Percentiles rank a stretch among this genome's conserved stretches.
Evolutionary conservation across 2,113 vertebrate genomes (phyloP).

Genomic region (Corythoichthys intestinalis): DNA sequence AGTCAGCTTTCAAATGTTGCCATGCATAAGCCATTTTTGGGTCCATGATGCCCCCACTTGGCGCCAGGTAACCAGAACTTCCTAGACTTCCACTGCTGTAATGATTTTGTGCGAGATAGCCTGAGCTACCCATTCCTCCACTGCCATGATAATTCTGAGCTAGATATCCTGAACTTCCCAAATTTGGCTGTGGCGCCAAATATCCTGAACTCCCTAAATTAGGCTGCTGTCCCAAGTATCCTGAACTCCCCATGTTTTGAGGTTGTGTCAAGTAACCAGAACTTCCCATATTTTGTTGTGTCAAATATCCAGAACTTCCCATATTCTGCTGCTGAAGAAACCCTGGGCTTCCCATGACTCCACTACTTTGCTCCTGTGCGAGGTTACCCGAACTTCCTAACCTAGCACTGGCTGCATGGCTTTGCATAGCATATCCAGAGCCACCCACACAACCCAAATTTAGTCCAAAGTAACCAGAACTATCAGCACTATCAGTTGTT

Average conservation of each 20-base stretch:
- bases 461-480: conserved; percentile 67
- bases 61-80: conserved; percentile 60
- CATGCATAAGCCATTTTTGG: conserved; percentile 81
- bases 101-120: conserved; percentile 69
- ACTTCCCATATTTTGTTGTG: conserved; percentile 53
- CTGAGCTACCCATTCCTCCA: conserved; percentile 63
- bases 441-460: conserved; percentile 42
- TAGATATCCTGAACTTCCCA: conserved; percentile 61
- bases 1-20: conserved; percentile 85
- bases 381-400: conserved; percentile 63
- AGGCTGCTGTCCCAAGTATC: conserved; percentile 55
- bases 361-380: conserved; percentile 54
- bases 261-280: conserved; percentile 57
- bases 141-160: conserved; percentile 63
- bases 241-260: conserved; percentile 51
- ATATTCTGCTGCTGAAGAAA: conserved; percentile 23
- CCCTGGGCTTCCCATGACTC: conserved; percentile 42
- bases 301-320: conserved; percentile 43
- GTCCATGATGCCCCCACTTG: conserved; percentile 71
- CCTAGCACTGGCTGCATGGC: conserved; percentile 54
- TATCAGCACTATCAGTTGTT: conserved; percentile 62
- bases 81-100: conserved; percentile 67
- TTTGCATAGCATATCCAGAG: conserved; percentile 49
- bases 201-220: conserved; percentile 54
- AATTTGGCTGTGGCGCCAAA: conserved; percentile 53